Percentiles rank a stretch among this genome's conserved stretches.
Conservation (phyloP, 2,113 vertebrate genomes). For the Pipra filicauda region DNA sequence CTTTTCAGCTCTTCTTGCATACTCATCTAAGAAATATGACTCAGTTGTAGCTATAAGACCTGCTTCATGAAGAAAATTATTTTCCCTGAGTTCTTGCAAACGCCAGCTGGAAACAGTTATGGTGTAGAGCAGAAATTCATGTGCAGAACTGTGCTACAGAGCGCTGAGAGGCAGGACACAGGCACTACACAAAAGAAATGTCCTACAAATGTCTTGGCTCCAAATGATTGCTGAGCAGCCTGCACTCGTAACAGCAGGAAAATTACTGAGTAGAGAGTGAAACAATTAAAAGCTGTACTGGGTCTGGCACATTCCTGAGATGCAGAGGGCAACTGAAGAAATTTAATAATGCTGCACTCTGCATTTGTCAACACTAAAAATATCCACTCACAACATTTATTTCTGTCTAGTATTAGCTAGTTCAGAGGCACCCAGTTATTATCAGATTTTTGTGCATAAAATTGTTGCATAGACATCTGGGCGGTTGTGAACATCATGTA, state of each 20-base stretch:
- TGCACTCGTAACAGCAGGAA: conserved; percentile 6
- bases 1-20: not conserved
- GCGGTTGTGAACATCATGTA: not conserved
- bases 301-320: conserved; percentile 38
- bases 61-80: not conserved
- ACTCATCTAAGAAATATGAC: not conserved
- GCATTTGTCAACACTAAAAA: conserved; percentile 35
- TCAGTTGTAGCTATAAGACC: not conserved
- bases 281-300: conserved; percentile 52
- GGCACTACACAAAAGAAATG: conserved; percentile 28
- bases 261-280: conserved; percentile 48
- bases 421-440: not conserved
- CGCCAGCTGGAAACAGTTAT: not conserved
- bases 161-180: not conserved
- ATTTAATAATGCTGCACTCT: conserved; percentile 13
- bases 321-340: conserved; percentile 36
- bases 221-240: conserved; percentile 37
- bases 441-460: not conserved
- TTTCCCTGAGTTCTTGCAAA: not conserved
- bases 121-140: not conserved
- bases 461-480: not conserved
- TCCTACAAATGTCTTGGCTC: conserved; percentile 16
- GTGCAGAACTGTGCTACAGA: not conserved
- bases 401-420: not conserved
- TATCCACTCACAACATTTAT: not conserved